phyloP scores from a whole-genome alignment of 2,797 vertebrate genomes.

The Cossypha niveicapilla region DNA sequence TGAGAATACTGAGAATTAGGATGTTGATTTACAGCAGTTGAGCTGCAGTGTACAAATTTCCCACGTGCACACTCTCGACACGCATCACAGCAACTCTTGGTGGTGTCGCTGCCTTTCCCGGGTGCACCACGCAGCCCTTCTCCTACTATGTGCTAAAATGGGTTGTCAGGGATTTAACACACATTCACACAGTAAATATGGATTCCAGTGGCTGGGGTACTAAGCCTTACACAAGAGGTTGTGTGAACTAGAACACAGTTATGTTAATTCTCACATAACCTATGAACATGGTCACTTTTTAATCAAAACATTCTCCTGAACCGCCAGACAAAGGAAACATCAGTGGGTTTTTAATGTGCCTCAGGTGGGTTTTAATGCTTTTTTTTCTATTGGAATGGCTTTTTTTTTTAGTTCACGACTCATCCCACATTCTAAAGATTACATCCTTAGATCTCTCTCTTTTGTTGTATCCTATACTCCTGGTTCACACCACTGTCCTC shows the following conservation, averaged over 20 bases:
- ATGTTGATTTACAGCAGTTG: not conserved
- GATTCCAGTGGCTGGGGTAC: not conserved
- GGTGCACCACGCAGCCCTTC: not conserved
- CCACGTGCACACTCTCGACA: not conserved
- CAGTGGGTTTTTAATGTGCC: not conserved
- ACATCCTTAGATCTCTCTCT: not conserved
- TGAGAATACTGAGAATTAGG: not conserved
- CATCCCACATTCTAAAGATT: not conserved
- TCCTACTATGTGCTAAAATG: accelerated
- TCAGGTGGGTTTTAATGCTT: not conserved
- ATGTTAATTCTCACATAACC: not conserved
- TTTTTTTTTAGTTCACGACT: not conserved
- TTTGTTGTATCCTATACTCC: not conserved
- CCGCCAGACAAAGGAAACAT: not conserved
- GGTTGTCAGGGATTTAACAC: not conserved
- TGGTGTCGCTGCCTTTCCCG: not conserved
- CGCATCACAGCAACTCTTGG: not conserved
- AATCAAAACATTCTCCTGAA: not conserved
- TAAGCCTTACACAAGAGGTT: not conserved
- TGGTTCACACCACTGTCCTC: not conserved
- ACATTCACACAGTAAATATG: not conserved
- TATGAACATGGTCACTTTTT: not conserved
- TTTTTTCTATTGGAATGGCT: not conserved
- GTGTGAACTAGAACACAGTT: not conserved
- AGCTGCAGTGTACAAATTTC: not conserved